Conservation (phyloP, 37 sponge, comb jelly and placozoan species). For the Chondrilla cf. caribensis region DNA sequence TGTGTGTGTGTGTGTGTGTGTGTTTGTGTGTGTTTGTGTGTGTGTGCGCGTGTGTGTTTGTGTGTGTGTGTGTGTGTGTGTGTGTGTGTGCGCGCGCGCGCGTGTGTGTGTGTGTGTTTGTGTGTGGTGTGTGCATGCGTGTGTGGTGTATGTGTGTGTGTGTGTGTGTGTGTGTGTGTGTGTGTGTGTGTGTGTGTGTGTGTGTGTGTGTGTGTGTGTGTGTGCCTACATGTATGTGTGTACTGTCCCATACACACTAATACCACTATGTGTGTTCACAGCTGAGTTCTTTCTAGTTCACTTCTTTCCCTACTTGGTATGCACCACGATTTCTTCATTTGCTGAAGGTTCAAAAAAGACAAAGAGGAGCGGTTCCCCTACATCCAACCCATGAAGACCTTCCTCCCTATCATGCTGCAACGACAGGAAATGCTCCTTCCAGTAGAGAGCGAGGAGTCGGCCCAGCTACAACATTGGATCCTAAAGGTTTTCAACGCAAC, state of each 20-base stretch:
- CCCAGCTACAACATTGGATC: constrained; percentile 67
- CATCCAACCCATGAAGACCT: constrained; percentile 54
- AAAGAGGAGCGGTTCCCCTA: constrained; percentile 47
- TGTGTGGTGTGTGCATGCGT: background rate
- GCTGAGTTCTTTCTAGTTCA: too few species aligned
- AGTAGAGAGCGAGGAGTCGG: constrained; percentile 58
- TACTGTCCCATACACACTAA: background rate
- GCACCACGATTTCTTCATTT: background rate
- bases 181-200: constrained; percentile 20
- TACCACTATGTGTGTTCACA: background rate
- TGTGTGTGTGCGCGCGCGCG: background rate
- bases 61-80: background rate
- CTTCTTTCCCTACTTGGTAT: too few species aligned
- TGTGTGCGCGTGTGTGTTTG: constrained; percentile 22
- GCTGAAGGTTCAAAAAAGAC: constrained; percentile 57
- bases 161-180: constrained; percentile 12
- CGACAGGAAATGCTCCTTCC: constrained; percentile 50
- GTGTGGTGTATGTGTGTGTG: background rate
- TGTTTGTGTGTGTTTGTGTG: background rate
- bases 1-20: background rate
- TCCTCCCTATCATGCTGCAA: constrained; percentile 74
- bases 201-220: background rate
- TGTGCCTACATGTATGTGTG: background rate
- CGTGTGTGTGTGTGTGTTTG: background rate
- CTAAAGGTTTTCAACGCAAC: constrained; percentile 80